A percentile compares a stretch with the other conserved stretches of the same genome.
Conservation (phyloP, 2,888 invertebrate genomes). For the Morpho helenor region DNA sequence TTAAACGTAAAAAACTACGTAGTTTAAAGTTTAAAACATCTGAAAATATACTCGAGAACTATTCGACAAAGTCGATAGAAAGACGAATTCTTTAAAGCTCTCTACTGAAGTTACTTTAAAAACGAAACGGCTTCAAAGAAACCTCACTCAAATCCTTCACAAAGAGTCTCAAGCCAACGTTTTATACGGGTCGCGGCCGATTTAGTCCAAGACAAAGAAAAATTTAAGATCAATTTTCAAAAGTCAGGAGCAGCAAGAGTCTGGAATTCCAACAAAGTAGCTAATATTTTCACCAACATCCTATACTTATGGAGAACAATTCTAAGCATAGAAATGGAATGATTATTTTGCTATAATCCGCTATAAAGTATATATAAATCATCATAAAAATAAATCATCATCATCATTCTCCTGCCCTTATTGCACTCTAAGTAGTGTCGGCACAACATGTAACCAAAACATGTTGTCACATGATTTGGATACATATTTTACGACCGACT, state of each 20-base stretch:
- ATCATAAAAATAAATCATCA: too few relatives aligned
- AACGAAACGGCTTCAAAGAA: conserved; percentile 12
- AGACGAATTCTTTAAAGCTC: conserved; percentile 6
- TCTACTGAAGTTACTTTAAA: conserved; percentile 10
- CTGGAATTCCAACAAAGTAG: not conserved
- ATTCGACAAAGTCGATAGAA: conserved; percentile 9
- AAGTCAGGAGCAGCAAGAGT: not conserved
- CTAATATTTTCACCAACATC: too few relatives aligned
- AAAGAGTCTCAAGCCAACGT: conserved; percentile 6
- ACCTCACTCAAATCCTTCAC: conserved; percentile 12
- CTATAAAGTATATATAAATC: too few relatives aligned
- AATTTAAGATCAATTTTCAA: not conserved
- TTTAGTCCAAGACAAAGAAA: conserved; percentile 1
- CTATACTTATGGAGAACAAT: too few relatives aligned
- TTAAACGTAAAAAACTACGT: not conserved
- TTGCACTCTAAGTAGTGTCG: too few relatives aligned
- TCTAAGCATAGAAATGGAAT: not conserved
- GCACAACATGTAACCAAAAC: too few relatives aligned
- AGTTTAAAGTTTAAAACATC: not conserved
- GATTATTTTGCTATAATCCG: too few relatives aligned
- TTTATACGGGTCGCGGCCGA: conserved; percentile 1
- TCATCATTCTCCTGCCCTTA: too few relatives aligned
- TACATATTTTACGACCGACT: too few relatives aligned
- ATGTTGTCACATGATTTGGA: too few relatives aligned
- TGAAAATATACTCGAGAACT: not conserved